These are phyloP conservation scores for Megalops cyprinoides DNA, from an alignment of 2,797 vertebrate species.

Conservation along the genomic window DNA sequence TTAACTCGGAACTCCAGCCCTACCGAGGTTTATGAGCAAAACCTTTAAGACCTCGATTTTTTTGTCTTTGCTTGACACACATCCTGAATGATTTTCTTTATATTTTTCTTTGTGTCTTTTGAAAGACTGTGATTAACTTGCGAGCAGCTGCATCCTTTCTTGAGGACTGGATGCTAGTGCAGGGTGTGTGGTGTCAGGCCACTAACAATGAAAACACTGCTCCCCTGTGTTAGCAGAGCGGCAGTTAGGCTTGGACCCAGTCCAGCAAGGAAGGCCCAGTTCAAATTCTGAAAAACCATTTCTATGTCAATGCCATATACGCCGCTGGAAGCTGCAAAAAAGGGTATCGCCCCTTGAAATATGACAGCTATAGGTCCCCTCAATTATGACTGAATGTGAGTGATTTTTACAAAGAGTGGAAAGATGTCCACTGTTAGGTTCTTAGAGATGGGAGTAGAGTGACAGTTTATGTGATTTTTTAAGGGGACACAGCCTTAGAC, in stretches of 20 bases:
- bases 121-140: constrained; percentile 35
- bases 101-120: constrained; percentile 9
- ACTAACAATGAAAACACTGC: constrained; percentile 47
- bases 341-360: neutral
- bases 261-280: constrained; percentile 38
- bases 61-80: constrained; percentile 17
- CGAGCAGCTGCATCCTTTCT: constrained; percentile 52
- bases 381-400: neutral
- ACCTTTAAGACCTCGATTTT: constrained; percentile 15
- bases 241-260: constrained; percentile 38
- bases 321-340: constrained; percentile 20
- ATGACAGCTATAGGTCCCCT: neutral
- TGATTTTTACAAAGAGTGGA: neutral
- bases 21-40: constrained; percentile 8
- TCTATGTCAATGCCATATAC: constrained; percentile 29
- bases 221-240: constrained; percentile 43
- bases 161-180: constrained; percentile 39
- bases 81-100: constrained; percentile 19
- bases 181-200: constrained; percentile 39
- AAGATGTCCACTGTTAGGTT: neutral
- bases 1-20: neutral
- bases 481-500: too few relatives aligned
- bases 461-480: too few relatives aligned
- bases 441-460: neutral
- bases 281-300: constrained; percentile 41